phyloP scores from a whole-genome alignment of 2,797 vertebrate species.

The Enteromius afrohamiltoni region DNA sequence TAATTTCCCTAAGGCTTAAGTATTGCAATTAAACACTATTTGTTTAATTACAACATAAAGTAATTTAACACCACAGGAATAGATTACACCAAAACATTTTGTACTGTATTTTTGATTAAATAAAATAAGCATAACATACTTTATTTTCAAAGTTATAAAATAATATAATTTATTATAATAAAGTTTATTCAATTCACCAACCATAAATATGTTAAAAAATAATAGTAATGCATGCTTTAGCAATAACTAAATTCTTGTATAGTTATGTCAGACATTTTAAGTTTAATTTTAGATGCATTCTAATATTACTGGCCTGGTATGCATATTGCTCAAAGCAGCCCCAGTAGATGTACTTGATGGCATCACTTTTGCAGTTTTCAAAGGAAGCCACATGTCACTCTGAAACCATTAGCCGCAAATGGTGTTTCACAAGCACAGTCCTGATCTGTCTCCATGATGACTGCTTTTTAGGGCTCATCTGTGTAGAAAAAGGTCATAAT shows the following conservation, averaged over 20 bases:
- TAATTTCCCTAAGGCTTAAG: background rate
- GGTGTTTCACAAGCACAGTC: conserved; percentile 48
- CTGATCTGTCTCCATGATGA: conserved; percentile 53
- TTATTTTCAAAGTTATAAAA: background rate
- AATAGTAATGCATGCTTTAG: conserved; percentile 6
- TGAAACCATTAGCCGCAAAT: conserved; percentile 52
- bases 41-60: too few relatives aligned
- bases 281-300: conserved; percentile 33
- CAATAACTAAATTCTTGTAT: background rate
- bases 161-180: background rate
- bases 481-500: conserved; percentile 57
- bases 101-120: background rate
- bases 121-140: background rate
- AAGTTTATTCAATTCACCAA: conserved; percentile 15
- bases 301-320: conserved; percentile 31
- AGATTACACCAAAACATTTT: background rate
- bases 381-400: conserved; percentile 43
- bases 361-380: conserved; percentile 40
- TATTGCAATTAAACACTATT: background rate
- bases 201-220: conserved; percentile 5
- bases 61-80: background rate
- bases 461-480: conserved; percentile 61
- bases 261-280: background rate
- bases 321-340: conserved; percentile 5
- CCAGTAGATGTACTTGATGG: conserved; percentile 14